Conservation (phyloP, 2,113 vertebrate genomes). For the Neopipo cinnamomea region DNA sequence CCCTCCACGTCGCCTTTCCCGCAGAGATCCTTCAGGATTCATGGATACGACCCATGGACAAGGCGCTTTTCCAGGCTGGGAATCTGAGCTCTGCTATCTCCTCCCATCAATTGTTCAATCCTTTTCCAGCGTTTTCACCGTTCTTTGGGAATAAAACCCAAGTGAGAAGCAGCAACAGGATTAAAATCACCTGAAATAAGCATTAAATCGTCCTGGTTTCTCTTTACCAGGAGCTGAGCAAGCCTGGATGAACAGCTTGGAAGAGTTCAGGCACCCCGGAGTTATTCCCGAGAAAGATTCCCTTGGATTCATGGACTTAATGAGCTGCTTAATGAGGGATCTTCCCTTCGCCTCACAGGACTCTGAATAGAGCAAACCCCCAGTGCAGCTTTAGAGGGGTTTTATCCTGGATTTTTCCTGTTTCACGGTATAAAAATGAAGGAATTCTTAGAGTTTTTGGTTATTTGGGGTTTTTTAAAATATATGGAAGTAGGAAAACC, state of each 20-base stretch:
- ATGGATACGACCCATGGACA: too few species aligned
- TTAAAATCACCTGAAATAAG: background rate
- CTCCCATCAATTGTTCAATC: too few species aligned
- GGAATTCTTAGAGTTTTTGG: accelerated
- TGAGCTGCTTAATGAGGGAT: background rate
- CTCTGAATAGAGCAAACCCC: background rate
- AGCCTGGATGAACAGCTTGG: accelerated
- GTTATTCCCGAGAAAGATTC: background rate
- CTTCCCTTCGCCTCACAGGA: background rate
- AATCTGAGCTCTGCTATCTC: background rate
- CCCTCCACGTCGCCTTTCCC: background rate
- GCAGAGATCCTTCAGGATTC: background rate
- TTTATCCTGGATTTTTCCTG: background rate
- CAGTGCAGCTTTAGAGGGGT: background rate
- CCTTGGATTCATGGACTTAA: accelerated
- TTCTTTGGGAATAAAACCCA: background rate
- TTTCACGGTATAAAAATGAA: background rate
- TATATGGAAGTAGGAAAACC: background rate
- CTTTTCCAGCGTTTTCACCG: too few species aligned
- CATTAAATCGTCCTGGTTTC: accelerated
- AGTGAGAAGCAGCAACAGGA: background rate
- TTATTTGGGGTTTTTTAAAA: too few species aligned
- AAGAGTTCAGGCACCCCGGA: background rate
- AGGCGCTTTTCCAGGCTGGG: background rate
- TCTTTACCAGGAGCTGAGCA: accelerated